phyloP scores from a whole-genome alignment of 2,797 vertebrate genomes.

The Lacerta bilineata region DNA sequence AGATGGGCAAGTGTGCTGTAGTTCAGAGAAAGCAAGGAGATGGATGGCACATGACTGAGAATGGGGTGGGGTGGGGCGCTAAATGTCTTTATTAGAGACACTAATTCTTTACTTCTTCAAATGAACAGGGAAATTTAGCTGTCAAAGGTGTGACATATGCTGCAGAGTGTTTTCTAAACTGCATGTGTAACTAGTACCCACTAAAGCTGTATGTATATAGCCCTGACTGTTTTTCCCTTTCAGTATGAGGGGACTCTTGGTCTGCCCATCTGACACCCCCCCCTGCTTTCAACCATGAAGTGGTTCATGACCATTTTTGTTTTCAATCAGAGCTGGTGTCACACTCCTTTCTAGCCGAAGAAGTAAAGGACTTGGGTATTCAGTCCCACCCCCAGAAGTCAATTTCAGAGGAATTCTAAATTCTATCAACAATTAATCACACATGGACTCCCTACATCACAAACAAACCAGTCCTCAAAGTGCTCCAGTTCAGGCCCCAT shows the following conservation, averaged over 20 bases:
- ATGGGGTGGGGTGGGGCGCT: too few relatives aligned
- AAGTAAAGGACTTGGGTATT: background rate
- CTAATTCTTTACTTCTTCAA: background rate
- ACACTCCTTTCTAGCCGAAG: conserved; percentile 8
- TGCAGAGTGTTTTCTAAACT: background rate
- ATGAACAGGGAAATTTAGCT: background rate
- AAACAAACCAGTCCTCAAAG: conserved; percentile 29
- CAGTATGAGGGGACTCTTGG: background rate
- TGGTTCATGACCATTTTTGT: background rate
- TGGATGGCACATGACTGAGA: background rate
- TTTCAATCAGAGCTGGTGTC: background rate
- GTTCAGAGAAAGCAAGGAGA: background rate
- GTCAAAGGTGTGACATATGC: background rate
- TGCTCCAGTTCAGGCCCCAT: conserved; percentile 27
- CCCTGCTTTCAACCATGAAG: background rate
- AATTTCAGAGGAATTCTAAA: conserved; percentile 24
- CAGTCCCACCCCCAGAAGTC: background rate
- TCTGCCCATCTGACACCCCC: background rate
- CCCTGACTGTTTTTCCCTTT: background rate
- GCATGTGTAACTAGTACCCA: too few relatives aligned
- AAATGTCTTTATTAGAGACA: background rate
- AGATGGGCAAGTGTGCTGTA: background rate
- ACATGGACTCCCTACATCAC: conserved; percentile 27
- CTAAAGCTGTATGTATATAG: background rate
- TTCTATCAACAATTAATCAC: conserved; percentile 36